phyloP scores from a whole-genome alignment of 2,113 vertebrate species.

The Cyphomyrus plagiostoma region DNA sequence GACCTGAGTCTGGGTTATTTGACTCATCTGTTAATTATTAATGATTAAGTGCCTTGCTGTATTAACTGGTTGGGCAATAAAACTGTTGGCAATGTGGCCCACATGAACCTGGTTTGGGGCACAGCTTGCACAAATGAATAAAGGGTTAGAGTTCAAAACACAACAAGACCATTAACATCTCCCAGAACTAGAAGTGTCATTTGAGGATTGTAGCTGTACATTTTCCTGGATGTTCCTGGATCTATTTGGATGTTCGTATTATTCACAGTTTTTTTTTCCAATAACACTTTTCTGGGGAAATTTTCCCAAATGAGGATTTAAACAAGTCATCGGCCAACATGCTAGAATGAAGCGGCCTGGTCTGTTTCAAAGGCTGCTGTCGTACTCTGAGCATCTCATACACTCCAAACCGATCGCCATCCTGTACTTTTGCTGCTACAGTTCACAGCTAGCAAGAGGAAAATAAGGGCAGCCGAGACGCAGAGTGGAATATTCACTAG shows the following conservation, averaged over 20 bases:
- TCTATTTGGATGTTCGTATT: neutral
- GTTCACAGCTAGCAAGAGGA: neutral
- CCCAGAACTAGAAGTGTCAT: neutral
- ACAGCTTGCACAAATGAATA: neutral
- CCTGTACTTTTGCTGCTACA: neutral
- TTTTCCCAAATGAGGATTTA: neutral
- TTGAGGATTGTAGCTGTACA: neutral
- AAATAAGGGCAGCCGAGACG: neutral
- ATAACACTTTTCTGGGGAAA: neutral
- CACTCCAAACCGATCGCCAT: neutral
- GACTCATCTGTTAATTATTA: neutral
- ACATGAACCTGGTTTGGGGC: neutral
- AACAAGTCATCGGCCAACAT: neutral
- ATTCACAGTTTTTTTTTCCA: neutral
- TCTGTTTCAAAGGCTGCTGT: neutral
- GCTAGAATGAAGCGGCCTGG: neutral
- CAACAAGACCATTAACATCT: neutral
- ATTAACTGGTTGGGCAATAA: neutral
- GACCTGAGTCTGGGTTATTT: neutral
- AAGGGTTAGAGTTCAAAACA: neutral
- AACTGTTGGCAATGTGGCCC: neutral
- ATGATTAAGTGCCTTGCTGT: neutral
- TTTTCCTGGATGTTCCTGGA: neutral
- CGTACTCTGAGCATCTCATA: neutral
- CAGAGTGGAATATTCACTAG: neutral